A percentile compares a stretch with the other conserved stretches of the same genome.
Evolutionary conservation across 2,888 invertebrate species (phyloP).

Genomic region (Hypselothyrea guttata): DNA sequence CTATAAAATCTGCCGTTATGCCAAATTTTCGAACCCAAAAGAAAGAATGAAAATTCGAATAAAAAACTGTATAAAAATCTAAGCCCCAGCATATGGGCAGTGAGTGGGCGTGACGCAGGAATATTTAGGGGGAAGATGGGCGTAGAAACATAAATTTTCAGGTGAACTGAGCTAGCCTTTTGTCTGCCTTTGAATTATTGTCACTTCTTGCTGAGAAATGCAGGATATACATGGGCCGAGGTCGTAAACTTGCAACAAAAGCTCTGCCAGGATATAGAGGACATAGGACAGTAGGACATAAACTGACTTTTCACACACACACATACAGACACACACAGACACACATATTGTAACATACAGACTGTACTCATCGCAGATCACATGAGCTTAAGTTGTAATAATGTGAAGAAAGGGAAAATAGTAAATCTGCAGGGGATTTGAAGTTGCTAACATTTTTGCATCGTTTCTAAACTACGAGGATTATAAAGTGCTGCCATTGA

Average conservation of each 20-base stretch:
- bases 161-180: slow-evolving; percentile 60
- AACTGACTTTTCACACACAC: slow-evolving; percentile 16
- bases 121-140: slow-evolving; percentile 9
- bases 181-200: slow-evolving; percentile 72
- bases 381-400: slow-evolving; percentile 35
- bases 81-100: slow-evolving; percentile 15
- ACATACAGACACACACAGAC: not conserved
- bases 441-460: too few species aligned
- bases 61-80: slow-evolving; percentile 15
- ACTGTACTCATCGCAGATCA: slow-evolving; percentile 37
- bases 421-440: slow-evolving; percentile 7
- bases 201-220: slow-evolving; percentile 55
- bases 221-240: slow-evolving; percentile 41
- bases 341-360: slow-evolving; percentile 9
- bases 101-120: slow-evolving; percentile 8
- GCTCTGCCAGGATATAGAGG: slow-evolving; percentile 28
- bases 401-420: slow-evolving; percentile 1
- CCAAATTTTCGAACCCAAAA: slow-evolving; percentile 28
- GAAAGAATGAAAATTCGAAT: not conserved
- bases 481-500: too few species aligned
- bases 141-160: slow-evolving; percentile 62
- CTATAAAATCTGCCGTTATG: slow-evolving; percentile 58
- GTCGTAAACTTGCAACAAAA: slow-evolving; percentile 52
- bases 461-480: too few species aligned
- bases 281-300: slow-evolving; percentile 7